Evolutionary conservation across 2,113 vertebrate genomes (phyloP).

Genomic region (Hucho hucho): DNA sequence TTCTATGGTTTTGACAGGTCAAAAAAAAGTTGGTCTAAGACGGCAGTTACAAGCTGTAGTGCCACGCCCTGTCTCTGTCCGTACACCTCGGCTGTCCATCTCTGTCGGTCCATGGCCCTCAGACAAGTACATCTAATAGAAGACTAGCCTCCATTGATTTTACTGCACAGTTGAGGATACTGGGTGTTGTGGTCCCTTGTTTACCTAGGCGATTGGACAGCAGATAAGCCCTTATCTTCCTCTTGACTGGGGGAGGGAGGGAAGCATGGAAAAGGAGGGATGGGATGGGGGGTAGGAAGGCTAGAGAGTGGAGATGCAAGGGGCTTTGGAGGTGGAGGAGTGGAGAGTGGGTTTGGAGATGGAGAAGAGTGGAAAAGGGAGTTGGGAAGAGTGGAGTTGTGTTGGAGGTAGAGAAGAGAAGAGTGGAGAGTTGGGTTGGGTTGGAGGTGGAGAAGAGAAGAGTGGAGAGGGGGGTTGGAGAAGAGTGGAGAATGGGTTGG

Average conservation of each 20-base stretch:
- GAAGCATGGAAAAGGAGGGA: conserved; percentile 1
- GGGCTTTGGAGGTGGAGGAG: neutral
- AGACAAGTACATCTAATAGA: conserved; percentile 42
- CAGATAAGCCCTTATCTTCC: conserved; percentile 46
- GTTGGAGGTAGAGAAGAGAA: too few relatives aligned
- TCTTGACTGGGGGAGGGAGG: conserved; percentile 21
- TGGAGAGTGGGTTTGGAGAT: too few relatives aligned
- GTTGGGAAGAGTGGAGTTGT: too few relatives aligned
- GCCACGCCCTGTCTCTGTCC: neutral
- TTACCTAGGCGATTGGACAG: conserved; percentile 51
- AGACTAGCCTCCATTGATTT: conserved; percentile 47
- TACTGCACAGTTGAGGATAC: conserved; percentile 31
- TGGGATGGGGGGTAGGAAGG: conserved; percentile 14
- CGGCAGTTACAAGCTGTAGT: too few relatives aligned
- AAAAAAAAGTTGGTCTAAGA: too few relatives aligned
- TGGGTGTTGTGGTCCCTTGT: conserved; percentile 26
- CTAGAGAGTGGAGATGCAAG: neutral
- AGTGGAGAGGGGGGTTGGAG: neutral
- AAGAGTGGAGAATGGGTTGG: conserved; percentile 20
- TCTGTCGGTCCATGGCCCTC: neutral
- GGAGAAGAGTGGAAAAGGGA: too few relatives aligned
- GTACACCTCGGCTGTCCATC: neutral
- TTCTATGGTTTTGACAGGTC: too few relatives aligned
- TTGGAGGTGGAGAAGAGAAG: too few relatives aligned
- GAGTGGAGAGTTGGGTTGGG: too few relatives aligned